Evolutionary conservation across 2,888 invertebrate species (phyloP).

Genomic region (Elegia similella): DNA sequence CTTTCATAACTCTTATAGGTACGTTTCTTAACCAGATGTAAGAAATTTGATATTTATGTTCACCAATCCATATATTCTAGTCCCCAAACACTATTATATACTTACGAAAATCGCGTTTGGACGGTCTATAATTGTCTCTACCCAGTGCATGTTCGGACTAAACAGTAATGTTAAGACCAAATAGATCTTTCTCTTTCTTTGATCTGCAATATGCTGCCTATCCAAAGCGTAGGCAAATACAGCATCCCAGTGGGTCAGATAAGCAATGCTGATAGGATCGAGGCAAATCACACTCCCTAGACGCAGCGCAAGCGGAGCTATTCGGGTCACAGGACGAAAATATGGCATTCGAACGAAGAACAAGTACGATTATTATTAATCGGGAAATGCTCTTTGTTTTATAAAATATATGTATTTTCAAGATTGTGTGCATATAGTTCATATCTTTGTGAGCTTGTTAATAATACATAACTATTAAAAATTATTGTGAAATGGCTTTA

Average conservation of each 20-base stretch:
- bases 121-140: too few species aligned
- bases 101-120: too few species aligned
- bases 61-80: too few species aligned
- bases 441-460: background rate
- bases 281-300: constrained; percentile 67
- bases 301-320: constrained; percentile 49
- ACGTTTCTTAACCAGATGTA: too few species aligned
- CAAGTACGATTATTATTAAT: constrained; percentile 60
- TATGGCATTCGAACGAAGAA: constrained; percentile 48
- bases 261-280: constrained; percentile 53
- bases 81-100: too few species aligned
- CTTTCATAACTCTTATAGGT: too few species aligned
- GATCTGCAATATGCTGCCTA: background rate
- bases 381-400: constrained; percentile 54
- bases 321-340: constrained; percentile 55
- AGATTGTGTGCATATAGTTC: background rate
- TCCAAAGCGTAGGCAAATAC: constrained; percentile 8
- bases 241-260: constrained; percentile 35
- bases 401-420: constrained; percentile 25
- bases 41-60: too few species aligned
- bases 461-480: too few species aligned
- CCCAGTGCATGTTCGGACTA: too few species aligned
- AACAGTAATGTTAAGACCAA: too few species aligned
- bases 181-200: background rate
- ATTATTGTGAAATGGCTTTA: too few species aligned